Evolutionary conservation across 2,113 vertebrate genomes (phyloP), one percentile per base, ranked within the genome.

Genomic region (Zingel zingel): DNA sequence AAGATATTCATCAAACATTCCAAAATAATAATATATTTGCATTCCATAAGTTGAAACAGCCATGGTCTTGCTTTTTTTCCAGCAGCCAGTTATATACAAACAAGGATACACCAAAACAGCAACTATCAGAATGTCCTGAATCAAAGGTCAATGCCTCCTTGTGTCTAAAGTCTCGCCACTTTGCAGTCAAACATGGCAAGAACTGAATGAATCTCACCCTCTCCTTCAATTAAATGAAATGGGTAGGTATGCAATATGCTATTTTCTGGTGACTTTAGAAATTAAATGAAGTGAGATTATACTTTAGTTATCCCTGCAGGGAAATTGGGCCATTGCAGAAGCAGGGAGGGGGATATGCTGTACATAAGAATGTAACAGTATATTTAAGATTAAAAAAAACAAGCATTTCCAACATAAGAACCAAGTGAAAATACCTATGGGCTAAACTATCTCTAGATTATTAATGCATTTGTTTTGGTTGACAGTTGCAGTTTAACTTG

Each of bases 61-160:
- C 39, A 30, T 23, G 45, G 63, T 53, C 39, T 53, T 68, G n/a
- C 36, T 21, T 77, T 70, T 57, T 47, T 77, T 79, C 65, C 48
- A 71, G 77, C 74, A 54, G 56, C 48, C 61, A 23, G 51, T 69
- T 65, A 57, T 1, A 75, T 2, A 73, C 72, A 78, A 74, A 79
- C 45, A 30, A 47, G 27, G 59, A 76, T 54, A 39, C 48, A 71
- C 71, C 61, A 64, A 66, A 85, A 74, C 81, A 65, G 36, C 15
- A 79, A 77, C 74, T 54, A 74, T 61, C 43, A 84, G 61, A 74
- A 67, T 81, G 81, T 59, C 69, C 70, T 74, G 64, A 88, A 87
- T 75, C 57, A 91, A 88, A 88, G 89, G 86, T 93, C 89, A 91
- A n/a, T 19, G 56, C 30, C 27, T 82, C 62, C 53, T 47, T 16